phyloP scores from a whole-genome alignment of 30 jellyfish, hydroid and myxozoan species.

The Aurelia aurita complex sp. Pacific region DNA sequence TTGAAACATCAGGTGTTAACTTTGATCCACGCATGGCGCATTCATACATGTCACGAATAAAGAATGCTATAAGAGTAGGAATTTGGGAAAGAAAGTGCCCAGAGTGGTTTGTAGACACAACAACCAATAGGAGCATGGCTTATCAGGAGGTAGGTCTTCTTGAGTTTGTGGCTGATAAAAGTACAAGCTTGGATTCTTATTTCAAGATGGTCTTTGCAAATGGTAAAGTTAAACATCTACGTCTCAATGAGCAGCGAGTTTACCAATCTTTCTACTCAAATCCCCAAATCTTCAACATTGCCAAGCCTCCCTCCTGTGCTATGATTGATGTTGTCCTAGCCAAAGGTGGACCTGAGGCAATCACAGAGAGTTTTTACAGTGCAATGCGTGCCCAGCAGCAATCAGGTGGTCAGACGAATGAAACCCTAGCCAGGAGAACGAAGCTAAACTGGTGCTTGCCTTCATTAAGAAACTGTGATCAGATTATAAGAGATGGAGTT shows the following conservation, averaged over 20 bases:
- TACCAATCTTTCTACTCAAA: slow-evolving; percentile 21
- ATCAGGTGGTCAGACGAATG: neutral
- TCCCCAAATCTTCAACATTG: neutral
- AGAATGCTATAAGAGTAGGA: too few species aligned
- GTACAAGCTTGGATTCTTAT: neutral
- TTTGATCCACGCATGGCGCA: too few species aligned
- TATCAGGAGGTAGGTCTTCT: neutral
- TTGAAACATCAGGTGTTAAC: too few species aligned
- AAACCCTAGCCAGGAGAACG: slow-evolving; percentile 24
- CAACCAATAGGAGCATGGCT: neutral
- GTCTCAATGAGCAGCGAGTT: slow-evolving; percentile 30
- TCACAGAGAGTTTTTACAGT: too few species aligned
- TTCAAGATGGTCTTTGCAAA: slow-evolving; percentile 11
- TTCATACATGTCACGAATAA: too few species aligned
- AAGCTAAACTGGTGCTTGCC: slow-evolving; percentile 23
- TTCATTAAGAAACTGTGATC: neutral
- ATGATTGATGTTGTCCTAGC: neutral
- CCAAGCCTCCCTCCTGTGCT: slow-evolving; percentile 15
- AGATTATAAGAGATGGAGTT: too few species aligned
- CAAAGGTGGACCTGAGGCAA: too few species aligned
- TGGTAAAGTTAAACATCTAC: neutral
- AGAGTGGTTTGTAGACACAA: neutral
- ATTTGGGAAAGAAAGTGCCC: too few species aligned
- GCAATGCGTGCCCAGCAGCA: too few species aligned
- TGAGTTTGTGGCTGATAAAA: neutral